Conservation (phyloP, 1,140 invertebrate genomes). For the Cephus cinctus region DNA sequence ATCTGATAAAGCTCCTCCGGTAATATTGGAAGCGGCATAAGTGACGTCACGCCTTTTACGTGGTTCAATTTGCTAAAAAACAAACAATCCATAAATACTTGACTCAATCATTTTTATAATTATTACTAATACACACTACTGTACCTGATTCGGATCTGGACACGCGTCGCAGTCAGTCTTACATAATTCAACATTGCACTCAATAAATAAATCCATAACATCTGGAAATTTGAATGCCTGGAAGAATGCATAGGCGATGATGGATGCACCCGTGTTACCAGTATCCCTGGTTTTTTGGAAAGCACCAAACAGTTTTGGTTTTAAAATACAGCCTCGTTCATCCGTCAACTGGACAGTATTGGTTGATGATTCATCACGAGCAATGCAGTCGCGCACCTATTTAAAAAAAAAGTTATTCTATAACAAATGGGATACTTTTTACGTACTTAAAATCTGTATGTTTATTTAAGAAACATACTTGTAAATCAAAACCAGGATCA, state of each 20-base stretch:
- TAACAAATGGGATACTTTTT: not conserved
- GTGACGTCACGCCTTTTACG: slow-evolving; percentile 57
- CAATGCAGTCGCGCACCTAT: slow-evolving; percentile 73
- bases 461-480: slow-evolving; percentile 43
- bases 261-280: slow-evolving; percentile 69
- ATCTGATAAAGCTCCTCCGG: slow-evolving; percentile 54
- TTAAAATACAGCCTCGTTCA: slow-evolving; percentile 74
- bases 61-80: slow-evolving; percentile 61
- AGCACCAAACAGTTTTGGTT: slow-evolving; percentile 78
- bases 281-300: slow-evolving; percentile 80
- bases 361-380: slow-evolving; percentile 65
- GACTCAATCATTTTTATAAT: not conserved
- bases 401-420: slow-evolving; percentile 3
- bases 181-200: slow-evolving; percentile 83
- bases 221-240: slow-evolving; percentile 89
- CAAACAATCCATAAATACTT: slow-evolving; percentile 7
- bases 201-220: slow-evolving; percentile 80
- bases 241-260: slow-evolving; percentile 79
- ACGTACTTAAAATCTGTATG: too few species aligned
- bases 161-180: slow-evolving; percentile 78
- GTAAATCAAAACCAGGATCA: slow-evolving; percentile 76
- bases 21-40: slow-evolving; percentile 19
- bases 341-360: slow-evolving; percentile 74
- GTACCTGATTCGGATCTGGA: slow-evolving; percentile 63
- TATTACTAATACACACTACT: not conserved